phyloP scores from a whole-genome alignment of 2,797 vertebrate genomes.

The Hoplostethus atlanticus region DNA sequence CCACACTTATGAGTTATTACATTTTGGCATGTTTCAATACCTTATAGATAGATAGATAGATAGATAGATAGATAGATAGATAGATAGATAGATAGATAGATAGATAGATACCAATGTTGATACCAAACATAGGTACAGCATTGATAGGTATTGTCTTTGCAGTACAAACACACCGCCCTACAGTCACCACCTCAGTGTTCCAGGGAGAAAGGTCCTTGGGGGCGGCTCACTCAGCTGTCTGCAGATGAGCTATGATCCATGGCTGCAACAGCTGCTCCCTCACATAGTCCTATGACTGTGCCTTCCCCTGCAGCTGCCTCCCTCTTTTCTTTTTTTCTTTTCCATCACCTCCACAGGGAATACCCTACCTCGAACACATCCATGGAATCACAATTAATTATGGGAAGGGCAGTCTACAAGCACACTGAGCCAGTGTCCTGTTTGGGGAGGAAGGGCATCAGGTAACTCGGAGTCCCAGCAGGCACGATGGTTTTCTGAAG shows the following conservation, averaged over 20 bases:
- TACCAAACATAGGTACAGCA: not conserved
- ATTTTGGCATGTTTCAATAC: conserved; percentile 17
- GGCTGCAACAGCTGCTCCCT: conserved; percentile 75
- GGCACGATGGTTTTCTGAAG: conserved; percentile 27
- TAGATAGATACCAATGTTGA: no score
- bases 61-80: no score
- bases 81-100: no score
- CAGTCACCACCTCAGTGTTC: conserved; percentile 33
- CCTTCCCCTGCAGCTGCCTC: conserved; percentile 63
- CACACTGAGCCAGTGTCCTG: conserved; percentile 41
- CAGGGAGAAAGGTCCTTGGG: conserved; percentile 58
- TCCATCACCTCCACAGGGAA: conserved; percentile 53
- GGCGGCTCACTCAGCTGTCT: conserved; percentile 63
- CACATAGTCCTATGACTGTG: conserved; percentile 49
- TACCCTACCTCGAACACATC: conserved; percentile 49
- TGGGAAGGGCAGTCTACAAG: conserved; percentile 44
- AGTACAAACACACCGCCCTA: conserved; percentile 1
- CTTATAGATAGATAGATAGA: not conserved
- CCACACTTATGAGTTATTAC: not conserved
- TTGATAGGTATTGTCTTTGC: not conserved
- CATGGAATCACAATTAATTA: conserved; percentile 71
- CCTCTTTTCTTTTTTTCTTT: not conserved
- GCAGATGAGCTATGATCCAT: conserved; percentile 74
- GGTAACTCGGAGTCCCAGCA: conserved; percentile 42
- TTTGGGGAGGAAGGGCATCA: conserved; percentile 37